phyloP scores from a whole-genome alignment of 2,888 invertebrate genomes.

The Tromatobia lineatoria region DNA sequence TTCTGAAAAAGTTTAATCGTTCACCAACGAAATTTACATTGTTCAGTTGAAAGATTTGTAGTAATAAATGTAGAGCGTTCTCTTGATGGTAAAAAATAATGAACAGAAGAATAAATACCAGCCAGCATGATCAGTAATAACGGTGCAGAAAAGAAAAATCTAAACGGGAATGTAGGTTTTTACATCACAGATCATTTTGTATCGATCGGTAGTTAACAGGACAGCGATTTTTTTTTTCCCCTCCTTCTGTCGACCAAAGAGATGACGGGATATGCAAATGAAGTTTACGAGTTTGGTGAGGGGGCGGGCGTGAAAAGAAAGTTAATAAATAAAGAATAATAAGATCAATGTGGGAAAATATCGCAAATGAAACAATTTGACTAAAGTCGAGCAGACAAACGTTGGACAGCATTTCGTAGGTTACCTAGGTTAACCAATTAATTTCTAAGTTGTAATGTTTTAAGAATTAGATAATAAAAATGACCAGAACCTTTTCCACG shows the following conservation, averaged over 20 bases:
- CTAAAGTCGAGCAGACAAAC: constrained; percentile 60
- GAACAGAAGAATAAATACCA: background rate
- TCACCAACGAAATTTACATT: constrained; percentile 18
- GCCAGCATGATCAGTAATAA: constrained; percentile 66
- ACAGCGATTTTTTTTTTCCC: constrained; percentile 51
- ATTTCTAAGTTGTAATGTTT: constrained; percentile 83
- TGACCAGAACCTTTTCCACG: constrained; percentile 83
- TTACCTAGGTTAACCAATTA: constrained; percentile 79
- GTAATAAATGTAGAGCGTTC: constrained; percentile 23
- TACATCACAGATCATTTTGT: constrained; percentile 49
- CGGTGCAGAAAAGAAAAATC: background rate
- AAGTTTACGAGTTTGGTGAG: constrained; percentile 30
- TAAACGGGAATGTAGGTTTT: constrained; percentile 75
- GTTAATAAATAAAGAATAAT: constrained; percentile 13
- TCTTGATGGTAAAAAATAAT: constrained; percentile 1
- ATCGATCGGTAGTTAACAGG: constrained; percentile 33
- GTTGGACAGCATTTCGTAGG: constrained; percentile 79
- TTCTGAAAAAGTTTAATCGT: constrained; percentile 22
- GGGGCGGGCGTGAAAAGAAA: constrained; percentile 10
- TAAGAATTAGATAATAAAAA: constrained; percentile 84
- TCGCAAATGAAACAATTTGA: constrained; percentile 32
- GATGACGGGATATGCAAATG: constrained; percentile 18
- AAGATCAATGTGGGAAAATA: constrained; percentile 49
- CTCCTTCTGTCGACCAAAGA: constrained; percentile 59
- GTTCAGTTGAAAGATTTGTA: constrained; percentile 21